Percentiles rank a stretch among this genome's conserved stretches.
Conservation (phyloP, 2,797 vertebrate species). For the Gobio occitaniae region DNA sequence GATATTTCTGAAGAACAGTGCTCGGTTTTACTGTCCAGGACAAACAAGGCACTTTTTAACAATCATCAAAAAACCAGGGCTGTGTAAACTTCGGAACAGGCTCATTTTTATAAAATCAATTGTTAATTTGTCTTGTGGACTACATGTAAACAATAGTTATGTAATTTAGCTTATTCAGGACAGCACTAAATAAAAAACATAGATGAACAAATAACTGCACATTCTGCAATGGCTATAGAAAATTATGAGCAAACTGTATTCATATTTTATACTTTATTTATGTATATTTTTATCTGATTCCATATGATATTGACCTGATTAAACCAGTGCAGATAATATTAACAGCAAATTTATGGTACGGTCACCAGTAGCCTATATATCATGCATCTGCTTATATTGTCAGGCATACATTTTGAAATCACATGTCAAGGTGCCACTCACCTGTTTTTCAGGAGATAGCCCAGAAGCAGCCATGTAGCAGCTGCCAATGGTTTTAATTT, state of each 20-base stretch:
- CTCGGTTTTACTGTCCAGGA: no score
- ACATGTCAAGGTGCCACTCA: slow-evolving; percentile 65
- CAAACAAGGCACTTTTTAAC: no score
- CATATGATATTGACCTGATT: background rate
- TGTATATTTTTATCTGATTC: background rate
- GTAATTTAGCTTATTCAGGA: background rate
- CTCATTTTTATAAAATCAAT: no score
- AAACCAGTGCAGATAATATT: background rate
- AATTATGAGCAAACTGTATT: background rate
- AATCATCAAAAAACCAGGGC: no score
- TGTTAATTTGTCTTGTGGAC: no score
- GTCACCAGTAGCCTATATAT: background rate
- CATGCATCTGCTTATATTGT: background rate
- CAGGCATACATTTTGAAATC: background rate
- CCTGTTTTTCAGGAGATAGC: slow-evolving; percentile 78
- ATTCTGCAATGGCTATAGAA: background rate
- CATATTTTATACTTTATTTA: background rate
- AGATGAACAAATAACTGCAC: no score
- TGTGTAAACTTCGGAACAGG: no score
- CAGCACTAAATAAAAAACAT: no score
- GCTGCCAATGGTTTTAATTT: slow-evolving; percentile 88
- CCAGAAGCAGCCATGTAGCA: slow-evolving; percentile 89
- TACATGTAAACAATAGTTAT: background rate
- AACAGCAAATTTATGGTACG: background rate
- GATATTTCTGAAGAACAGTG: no score